A percentile compares a stretch with the other conserved stretches of the same genome.
Conservation (phyloP, 2,888 invertebrate genomes). For the Tenthredo distinguenda region DNA sequence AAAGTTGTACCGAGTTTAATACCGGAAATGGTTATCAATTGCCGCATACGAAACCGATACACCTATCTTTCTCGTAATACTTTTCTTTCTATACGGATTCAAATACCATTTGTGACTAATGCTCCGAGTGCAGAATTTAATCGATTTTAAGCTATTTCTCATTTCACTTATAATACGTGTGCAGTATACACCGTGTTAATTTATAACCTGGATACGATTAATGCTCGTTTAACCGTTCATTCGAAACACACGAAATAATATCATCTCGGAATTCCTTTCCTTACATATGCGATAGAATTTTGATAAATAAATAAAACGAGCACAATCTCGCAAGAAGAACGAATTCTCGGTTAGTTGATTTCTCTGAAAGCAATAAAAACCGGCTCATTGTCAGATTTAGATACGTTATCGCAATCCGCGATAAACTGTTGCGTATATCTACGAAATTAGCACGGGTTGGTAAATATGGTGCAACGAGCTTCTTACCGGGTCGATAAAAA, state of each 20-base stretch:
- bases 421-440: constrained; percentile 1
- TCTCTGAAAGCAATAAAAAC: background rate
- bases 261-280: too few relatives aligned
- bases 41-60: constrained; percentile 45
- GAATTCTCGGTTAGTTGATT: background rate
- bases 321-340: background rate
- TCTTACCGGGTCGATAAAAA: background rate
- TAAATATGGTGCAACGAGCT: background rate
- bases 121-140: constrained; percentile 4
- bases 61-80: background rate
- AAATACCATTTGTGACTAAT: constrained; percentile 38
- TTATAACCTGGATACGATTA: background rate
- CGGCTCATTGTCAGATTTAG: background rate
- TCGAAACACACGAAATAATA: background rate
- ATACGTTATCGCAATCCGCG: background rate
- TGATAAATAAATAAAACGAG: background rate
- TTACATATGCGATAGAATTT: background rate
- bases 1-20: constrained; percentile 39
- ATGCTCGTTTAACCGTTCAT: constrained; percentile 10
- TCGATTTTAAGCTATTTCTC: constrained; percentile 27
- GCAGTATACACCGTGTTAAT: constrained; percentile 24
- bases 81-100: background rate
- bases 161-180: constrained; percentile 28
- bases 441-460: background rate
- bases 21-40: constrained; percentile 51